Evolutionary conservation across 2,888 invertebrate species (phyloP).

Genomic region (Hedya salicella): DNA sequence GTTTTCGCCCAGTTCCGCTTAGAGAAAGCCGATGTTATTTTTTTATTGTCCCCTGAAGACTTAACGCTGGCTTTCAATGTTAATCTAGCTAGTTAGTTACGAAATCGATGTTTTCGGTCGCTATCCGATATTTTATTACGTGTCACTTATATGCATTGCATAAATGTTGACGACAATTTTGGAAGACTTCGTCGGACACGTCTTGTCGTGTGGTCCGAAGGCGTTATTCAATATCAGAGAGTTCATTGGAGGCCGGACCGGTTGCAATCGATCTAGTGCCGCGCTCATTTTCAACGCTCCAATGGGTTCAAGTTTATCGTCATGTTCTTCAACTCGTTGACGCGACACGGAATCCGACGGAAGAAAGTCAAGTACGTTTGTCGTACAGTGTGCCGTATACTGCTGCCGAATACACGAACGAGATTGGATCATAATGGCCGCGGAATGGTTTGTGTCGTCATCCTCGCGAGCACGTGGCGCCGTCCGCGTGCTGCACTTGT

Average conservation of each 20-base stretch:
- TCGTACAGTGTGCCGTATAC: constrained; percentile 71
- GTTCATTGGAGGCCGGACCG: constrained; percentile 65
- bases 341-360: constrained; percentile 76
- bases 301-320: constrained; percentile 72
- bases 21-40: constrained; percentile 72
- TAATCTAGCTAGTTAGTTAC: constrained; percentile 49
- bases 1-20: constrained; percentile 65
- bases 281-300: constrained; percentile 70
- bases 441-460: constrained; percentile 69
- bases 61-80: constrained; percentile 55
- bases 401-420: constrained; percentile 64
- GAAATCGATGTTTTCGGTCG: constrained; percentile 39
- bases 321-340: constrained; percentile 79
- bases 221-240: constrained; percentile 64
- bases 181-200: constrained; percentile 49
- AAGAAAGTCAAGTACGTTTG: constrained; percentile 81
- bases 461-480: constrained; percentile 58
- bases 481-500: constrained; percentile 52
- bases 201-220: constrained; percentile 56
- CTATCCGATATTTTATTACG: constrained; percentile 34
- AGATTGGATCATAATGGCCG: constrained; percentile 75
- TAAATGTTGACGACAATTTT: constrained; percentile 49
- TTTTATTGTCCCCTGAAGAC: constrained; percentile 57
- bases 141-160: constrained; percentile 49
- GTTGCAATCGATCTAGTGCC: constrained; percentile 75